Base-by-base conservation (phyloP, 2,888 invertebrate species). In the Tachina fera region DNA sequence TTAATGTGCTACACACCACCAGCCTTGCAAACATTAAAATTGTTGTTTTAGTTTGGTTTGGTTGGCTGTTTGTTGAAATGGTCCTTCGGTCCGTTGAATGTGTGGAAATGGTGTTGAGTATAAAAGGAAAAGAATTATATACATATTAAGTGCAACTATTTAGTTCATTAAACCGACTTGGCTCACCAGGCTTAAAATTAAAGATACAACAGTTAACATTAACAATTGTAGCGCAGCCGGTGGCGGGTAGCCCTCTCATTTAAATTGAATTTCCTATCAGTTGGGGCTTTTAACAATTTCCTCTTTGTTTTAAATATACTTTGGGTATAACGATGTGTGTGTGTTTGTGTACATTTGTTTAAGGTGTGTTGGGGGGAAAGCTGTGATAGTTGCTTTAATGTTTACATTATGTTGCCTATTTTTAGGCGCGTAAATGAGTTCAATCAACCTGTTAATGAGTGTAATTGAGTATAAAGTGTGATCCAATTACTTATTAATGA, bases 401-500 rank as follows among this genome's bases (percentile, higher is more conserved):
- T 43, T 58, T 56, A n/a, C n/a, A 39, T 51, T 39, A n/a, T 61
- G 8, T 74, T 68, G 85, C 77, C 82, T 85, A 78, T 78, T 63
- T 82, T 82, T 70, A 82, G 85, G 78, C 74, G 45, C n/a, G 58
- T 6, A 67, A 76, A 80, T 80, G 67, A 72, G 72, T 74, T 85
- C 85, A 85, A 82, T 85, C 82, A 78, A 82, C 77, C 70, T 77
- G 63, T 51, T 81, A 85, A 85, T 82, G 70, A 70, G 68, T 70
- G 78, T 75, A 85, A 85, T 81, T 82, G 70, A 74, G 77, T 78
- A 75, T 79, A 58, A 79, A 79, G 70, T 80, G 70, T 76, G 74
- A 79, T 80, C 63, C 70, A 84, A 84, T 79, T 84, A 84, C 79
- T 78, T 77, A 78, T 83, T 83, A 83, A 83, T 72, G 83, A 43